A percentile compares a stretch with the other conserved stretches of the same genome.
phyloP scores from a whole-genome alignment of 2,797 vertebrate genomes.

The Myotis planiceps region DNA sequence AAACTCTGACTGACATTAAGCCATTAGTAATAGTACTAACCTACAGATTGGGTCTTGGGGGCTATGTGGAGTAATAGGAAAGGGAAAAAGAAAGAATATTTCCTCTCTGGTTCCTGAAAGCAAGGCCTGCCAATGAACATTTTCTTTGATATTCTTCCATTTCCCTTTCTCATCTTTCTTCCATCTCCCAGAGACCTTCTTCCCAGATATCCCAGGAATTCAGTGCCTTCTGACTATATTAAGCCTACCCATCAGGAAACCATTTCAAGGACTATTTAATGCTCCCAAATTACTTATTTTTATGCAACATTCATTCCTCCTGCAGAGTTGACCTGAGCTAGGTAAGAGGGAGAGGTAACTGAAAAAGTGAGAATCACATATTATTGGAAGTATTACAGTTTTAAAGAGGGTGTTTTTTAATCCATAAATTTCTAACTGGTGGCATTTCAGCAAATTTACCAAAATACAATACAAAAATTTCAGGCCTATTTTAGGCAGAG shows the following conservation, averaged over 20 bases:
- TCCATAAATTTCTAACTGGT: neutral
- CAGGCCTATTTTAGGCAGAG: neutral
- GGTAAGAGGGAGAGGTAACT: neutral
- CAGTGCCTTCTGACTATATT: neutral
- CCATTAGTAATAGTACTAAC: neutral
- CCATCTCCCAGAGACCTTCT: neutral
- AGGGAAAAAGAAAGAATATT: neutral
- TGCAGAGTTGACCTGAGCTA: neutral
- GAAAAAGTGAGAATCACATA: neutral
- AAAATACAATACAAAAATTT: conserved; percentile 33
- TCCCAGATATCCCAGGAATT: conserved; percentile 32
- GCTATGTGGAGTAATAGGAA: neutral
- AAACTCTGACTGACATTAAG: neutral
- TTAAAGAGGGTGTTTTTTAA: conserved; percentile 19
- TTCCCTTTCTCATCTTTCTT: neutral
- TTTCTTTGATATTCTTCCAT: neutral
- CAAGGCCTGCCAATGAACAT: neutral
- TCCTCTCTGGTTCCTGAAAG: conserved; percentile 6
- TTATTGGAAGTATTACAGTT: neutral
- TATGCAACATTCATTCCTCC: conserved; percentile 40
- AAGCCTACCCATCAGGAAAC: neutral
- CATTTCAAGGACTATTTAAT: conserved; percentile 28
- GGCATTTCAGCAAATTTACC: conserved; percentile 9
- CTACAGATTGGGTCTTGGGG: neutral
- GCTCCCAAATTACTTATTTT: conserved; percentile 42